Conservation (phyloP, 2,113 vertebrate species). For the Pagrus major region DNA sequence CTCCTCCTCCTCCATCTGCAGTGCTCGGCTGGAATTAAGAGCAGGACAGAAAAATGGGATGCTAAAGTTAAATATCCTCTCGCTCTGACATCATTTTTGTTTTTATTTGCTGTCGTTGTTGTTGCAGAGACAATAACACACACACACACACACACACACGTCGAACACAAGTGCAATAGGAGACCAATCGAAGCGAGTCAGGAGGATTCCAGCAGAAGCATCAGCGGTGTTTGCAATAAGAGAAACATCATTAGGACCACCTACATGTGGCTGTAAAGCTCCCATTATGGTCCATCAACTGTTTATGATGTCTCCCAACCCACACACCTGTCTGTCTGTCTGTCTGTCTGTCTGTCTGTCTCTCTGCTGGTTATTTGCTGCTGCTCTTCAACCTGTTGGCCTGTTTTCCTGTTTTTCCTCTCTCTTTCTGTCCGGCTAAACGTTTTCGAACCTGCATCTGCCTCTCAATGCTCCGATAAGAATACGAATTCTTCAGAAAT, state of each 20-base stretch:
- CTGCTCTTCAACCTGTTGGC: slow-evolving; percentile 1
- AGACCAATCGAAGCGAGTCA: slow-evolving; percentile 19
- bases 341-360: background rate
- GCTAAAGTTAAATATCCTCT: slow-evolving; percentile 48
- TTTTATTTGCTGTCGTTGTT: background rate
- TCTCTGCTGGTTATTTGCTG: background rate
- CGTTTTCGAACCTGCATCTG: no score
- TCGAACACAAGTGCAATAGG: background rate
- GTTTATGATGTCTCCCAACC: slow-evolving; percentile 32
- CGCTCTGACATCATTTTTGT: slow-evolving; percentile 34
- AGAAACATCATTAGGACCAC: slow-evolving; percentile 59
- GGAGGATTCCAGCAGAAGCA: slow-evolving; percentile 47
- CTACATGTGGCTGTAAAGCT: slow-evolving; percentile 57
- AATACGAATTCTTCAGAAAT: no score
- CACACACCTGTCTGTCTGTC: background rate
- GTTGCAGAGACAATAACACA: slow-evolving; percentile 8
- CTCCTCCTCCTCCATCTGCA: slow-evolving; percentile 63
- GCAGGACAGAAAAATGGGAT: slow-evolving; percentile 49
- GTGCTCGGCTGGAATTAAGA: slow-evolving; percentile 63
- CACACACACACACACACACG: background rate
- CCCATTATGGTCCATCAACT: slow-evolving; percentile 39
- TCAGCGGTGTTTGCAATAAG: slow-evolving; percentile 43
- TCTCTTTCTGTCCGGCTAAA: background rate
- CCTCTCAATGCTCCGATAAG: no score
- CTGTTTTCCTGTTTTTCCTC: background rate